phyloP scores from a whole-genome alignment of 92 coral and sea anemone species.

The Palythoa grandiflora region DNA sequence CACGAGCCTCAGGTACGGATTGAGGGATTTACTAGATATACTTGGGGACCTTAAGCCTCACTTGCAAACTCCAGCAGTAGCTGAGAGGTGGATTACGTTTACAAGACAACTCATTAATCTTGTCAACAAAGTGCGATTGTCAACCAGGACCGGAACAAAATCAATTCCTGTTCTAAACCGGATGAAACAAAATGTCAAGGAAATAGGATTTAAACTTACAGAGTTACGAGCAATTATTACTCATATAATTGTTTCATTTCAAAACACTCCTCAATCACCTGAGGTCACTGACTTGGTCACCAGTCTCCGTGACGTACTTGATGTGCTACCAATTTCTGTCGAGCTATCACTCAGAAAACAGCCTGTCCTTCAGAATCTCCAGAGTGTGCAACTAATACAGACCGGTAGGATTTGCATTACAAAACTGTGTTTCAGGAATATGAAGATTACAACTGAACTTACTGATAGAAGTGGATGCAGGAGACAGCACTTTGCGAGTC shows the following conservation, averaged over 20 bases:
- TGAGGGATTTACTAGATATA: neutral
- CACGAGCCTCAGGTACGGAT: neutral
- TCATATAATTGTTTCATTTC: neutral
- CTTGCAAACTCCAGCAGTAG: neutral
- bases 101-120: neutral
- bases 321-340: constrained; percentile 20
- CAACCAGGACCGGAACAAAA: neutral
- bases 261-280: neutral
- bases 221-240: neutral
- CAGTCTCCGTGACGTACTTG: constrained; percentile 16
- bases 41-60: constrained; percentile 17
- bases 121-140: constrained; percentile 12
- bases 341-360: neutral
- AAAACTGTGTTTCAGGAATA: constrained; percentile 40
- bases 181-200: neutral
- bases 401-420: constrained; percentile 21
- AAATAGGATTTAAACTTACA: neutral
- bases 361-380: constrained; percentile 24
- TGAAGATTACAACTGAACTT: constrained; percentile 32
- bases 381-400: constrained; percentile 39
- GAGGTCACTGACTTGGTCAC: constrained; percentile 11
- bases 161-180: neutral
- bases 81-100: constrained; percentile 8
- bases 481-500: neutral
- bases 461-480: constrained; percentile 16